These are phyloP conservation scores for Rhipidura dahli DNA, from an alignment of 2,113 vertebrate genomes.

Conservation along the genomic window DNA sequence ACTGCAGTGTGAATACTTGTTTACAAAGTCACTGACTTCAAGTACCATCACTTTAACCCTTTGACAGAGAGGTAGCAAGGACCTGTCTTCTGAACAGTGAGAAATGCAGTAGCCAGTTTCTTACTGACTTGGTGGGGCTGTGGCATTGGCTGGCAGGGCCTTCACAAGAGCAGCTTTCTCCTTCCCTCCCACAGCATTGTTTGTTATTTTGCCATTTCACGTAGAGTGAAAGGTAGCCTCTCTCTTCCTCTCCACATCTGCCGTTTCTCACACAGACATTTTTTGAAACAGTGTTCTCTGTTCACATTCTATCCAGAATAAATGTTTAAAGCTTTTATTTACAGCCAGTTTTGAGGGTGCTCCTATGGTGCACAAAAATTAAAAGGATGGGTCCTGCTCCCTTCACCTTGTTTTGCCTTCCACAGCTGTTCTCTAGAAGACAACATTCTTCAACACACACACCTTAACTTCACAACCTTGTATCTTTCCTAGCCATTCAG, in stretches of 20 bases:
- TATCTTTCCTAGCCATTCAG: background rate
- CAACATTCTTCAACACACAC: background rate
- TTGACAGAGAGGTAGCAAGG: background rate
- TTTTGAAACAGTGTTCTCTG: background rate
- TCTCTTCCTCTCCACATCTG: background rate
- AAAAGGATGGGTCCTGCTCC: background rate
- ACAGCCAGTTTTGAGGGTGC: background rate
- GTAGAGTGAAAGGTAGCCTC: fast-evolving
- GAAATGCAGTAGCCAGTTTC: background rate
- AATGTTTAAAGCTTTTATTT: background rate
- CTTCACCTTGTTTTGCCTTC: background rate
- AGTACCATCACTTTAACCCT: background rate
- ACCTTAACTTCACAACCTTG: background rate
- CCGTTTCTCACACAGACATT: background rate
- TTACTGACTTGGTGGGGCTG: background rate
- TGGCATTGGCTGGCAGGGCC: background rate
- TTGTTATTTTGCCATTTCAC: background rate
- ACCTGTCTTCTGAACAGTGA: background rate
- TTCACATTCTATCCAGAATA: background rate
- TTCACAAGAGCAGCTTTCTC: background rate
- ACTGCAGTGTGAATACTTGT: background rate
- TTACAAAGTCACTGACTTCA: background rate
- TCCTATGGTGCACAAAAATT: background rate
- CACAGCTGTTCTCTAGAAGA: background rate
- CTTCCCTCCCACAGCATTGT: background rate